A percentile compares a stretch with the other conserved stretches of the same genome.
Evolutionary conservation across 2,113 vertebrate species (phyloP).

Genomic region (Microcebus murinus): DNA sequence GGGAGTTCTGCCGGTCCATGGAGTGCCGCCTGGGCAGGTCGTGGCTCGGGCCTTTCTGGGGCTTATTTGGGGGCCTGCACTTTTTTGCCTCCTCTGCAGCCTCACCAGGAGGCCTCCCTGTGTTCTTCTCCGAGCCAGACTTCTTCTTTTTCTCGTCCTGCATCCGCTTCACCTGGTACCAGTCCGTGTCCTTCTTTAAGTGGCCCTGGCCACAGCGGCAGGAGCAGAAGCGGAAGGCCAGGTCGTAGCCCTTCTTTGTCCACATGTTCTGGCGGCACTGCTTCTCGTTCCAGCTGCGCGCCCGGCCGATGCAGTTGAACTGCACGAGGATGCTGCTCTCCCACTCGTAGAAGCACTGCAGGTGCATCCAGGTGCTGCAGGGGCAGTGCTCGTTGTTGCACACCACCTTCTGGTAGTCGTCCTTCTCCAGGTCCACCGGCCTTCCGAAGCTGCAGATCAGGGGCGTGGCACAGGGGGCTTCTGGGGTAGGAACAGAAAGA

Average conservation of each 20-base stretch:
- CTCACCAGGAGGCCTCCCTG: slow-evolving; percentile 86
- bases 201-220: slow-evolving; percentile 98
- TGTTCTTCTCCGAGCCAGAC: slow-evolving; percentile 88
- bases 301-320: slow-evolving; percentile 98
- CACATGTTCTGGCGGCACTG: slow-evolving; percentile 99
- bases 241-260: slow-evolving; percentile 99
- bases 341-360: slow-evolving; percentile 99
- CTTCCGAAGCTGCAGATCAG: slow-evolving; percentile 95
- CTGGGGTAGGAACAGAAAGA: slow-evolving; percentile 84
- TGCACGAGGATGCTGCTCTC: slow-evolving; percentile 99
- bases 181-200: slow-evolving; percentile 98
- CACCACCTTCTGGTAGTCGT: slow-evolving; percentile 97
- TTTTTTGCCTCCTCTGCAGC: slow-evolving; percentile 92
- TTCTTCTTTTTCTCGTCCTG: slow-evolving; percentile 98
- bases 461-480: slow-evolving; percentile 95
- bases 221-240: slow-evolving; percentile 98
- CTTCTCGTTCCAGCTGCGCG: slow-evolving; percentile 99
- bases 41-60: slow-evolving; percentile 90
- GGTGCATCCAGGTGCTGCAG: slow-evolving; percentile 97
- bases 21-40: slow-evolving; percentile 94
- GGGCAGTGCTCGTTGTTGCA: slow-evolving; percentile 98
- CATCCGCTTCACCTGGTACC: slow-evolving; percentile 97
- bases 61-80: slow-evolving; percentile 89
- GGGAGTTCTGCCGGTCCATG: slow-evolving; percentile 94
- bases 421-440: slow-evolving; percentile 95